phyloP scores from a whole-genome alignment of 2,113 vertebrate species.

The Malurus melanocephalus region DNA sequence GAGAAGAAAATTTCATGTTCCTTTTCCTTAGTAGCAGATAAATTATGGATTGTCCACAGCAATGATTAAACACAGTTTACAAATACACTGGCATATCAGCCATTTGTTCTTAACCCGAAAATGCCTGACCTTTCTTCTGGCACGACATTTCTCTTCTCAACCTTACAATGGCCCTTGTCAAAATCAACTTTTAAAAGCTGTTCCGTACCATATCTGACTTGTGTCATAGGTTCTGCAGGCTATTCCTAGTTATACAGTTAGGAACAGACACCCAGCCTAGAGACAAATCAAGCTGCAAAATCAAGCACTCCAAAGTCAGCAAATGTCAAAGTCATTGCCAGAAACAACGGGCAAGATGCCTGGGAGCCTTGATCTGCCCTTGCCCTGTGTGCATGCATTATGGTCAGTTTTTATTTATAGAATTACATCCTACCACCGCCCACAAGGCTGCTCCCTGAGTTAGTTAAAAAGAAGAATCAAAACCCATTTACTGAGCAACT shows the following conservation, averaged over 20 bases:
- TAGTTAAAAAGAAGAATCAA: background rate
- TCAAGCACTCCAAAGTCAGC: background rate
- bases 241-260: background rate
- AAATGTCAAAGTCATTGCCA: background rate
- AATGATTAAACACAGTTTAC: conserved; percentile 3
- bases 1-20: conserved; percentile 48
- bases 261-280: background rate
- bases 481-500: background rate
- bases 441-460: background rate
- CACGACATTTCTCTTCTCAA: background rate
- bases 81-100: conserved; percentile 6
- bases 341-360: background rate
- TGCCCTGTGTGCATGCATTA: background rate
- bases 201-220: background rate
- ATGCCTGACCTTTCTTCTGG: background rate
- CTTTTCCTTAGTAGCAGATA: conserved; percentile 34
- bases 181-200: background rate
- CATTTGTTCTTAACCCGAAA: background rate
- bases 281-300: background rate
- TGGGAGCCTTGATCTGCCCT: background rate
- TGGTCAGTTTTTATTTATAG: background rate
- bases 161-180: background rate
- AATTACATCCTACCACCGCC: background rate
- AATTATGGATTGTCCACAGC: conserved; percentile 15
- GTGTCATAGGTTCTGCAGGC: background rate